These are phyloP conservation scores for Cheilosia grossa DNA, from an alignment of 2,888 invertebrate genomes.

Conservation along the genomic window DNA sequence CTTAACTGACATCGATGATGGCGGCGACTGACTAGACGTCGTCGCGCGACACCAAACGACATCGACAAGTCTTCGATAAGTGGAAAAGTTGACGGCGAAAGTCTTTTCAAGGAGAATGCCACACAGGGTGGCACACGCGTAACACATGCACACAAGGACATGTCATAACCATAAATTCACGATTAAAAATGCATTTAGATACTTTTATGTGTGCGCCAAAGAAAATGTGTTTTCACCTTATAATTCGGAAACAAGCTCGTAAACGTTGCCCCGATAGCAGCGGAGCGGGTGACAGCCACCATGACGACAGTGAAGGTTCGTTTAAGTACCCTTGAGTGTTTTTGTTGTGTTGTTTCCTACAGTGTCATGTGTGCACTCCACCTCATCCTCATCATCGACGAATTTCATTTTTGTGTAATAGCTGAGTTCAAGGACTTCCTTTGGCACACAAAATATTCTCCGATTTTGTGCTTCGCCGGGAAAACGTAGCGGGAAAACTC, in stretches of 20 bases:
- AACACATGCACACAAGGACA: constrained; percentile 39
- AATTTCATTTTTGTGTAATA: constrained; percentile 54
- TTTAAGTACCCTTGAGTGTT: constrained; percentile 10
- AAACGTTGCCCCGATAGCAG: constrained; percentile 49
- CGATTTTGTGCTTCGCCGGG: constrained; percentile 34
- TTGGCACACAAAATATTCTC: constrained; percentile 10
- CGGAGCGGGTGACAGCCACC: constrained; percentile 36
- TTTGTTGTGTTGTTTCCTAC: neutral
- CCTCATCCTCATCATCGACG: constrained; percentile 4
- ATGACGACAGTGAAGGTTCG: constrained; percentile 14
- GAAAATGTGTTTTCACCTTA: constrained; percentile 62
- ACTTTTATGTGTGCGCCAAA: constrained; percentile 54
- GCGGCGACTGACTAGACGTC: neutral
- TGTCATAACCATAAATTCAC: constrained; percentile 72
- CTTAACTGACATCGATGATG: neutral
- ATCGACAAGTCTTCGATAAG: constrained; percentile 64
- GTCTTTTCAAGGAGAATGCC: constrained; percentile 33
- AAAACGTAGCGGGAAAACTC: constrained; percentile 20
- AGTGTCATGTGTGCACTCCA: constrained; percentile 1
- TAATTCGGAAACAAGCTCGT: constrained; percentile 72
- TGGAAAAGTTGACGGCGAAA: constrained; percentile 57
- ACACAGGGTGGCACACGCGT: neutral
- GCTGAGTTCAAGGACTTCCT: constrained; percentile 47
- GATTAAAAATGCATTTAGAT: constrained; percentile 76
- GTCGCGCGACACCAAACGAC: constrained; percentile 19